Base-by-base conservation (phyloP, 2,113 vertebrate genomes). In the Gasterosteus aculeatus region DNA sequence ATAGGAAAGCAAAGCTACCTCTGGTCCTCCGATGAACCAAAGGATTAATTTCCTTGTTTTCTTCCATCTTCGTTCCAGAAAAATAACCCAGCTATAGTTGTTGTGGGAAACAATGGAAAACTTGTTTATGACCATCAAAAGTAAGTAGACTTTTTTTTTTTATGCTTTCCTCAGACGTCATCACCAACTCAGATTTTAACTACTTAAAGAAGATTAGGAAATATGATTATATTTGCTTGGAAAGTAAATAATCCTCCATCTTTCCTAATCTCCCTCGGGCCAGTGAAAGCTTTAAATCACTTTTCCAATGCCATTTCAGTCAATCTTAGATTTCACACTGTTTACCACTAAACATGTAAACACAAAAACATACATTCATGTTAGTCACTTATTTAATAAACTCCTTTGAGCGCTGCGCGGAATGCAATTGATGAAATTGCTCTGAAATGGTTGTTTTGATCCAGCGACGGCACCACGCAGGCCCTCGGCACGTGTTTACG, bases 41-140 rank as follows among this genome's bases (percentile, higher is more conserved):
- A 66, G 41, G 80, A 85, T 91, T 83, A 85, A 79, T 67, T 56
- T 57, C 70, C 47, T 74, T 83, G 46, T 81, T 49, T 81, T 72
- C 69, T 47, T 38, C 19, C 42, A 62, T 72, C 89, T 77, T 90
- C 53, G 73, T 89, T 91, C 62, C 86, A 99, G 98, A 99, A 98
- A 96, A 99, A 99, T 88, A 99, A 99, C 91, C 98, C 98, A 5
- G 94, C 93, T 42, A 90, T 99, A 74, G 12, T 99, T 19, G 62
- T 98, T 61, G 93, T 99, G 78, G 97, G 97, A 85, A 99, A 99
- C 93, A 97, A 99, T 78, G 98, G 98, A 46, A 93, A 95, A 60
- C 94, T 97, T 83, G 85, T 94, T 85, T 99, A 97, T 81, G 97
- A 99, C 85, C 98, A 99, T 88, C 96, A 97, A 83, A 97, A 98